phyloP scores from a whole-genome alignment of 2,797 vertebrate genomes.

The Avahi laniger region DNA sequence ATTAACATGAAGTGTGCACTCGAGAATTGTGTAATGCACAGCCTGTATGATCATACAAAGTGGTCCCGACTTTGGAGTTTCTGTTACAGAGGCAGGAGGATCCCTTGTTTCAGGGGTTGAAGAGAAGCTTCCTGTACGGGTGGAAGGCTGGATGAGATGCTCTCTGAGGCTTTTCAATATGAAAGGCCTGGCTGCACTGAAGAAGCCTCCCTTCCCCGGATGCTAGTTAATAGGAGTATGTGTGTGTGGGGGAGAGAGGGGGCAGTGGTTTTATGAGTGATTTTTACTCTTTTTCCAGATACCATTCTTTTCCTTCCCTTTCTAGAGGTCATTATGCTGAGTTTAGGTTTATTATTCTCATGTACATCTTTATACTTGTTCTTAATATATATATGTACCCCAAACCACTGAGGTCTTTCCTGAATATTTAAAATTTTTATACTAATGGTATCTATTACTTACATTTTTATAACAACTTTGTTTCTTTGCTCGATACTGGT shows the following conservation, averaged over 20 bases:
- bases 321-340: neutral
- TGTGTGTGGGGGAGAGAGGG: neutral
- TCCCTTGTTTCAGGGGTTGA: neutral
- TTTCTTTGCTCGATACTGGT: constrained; percentile 14
- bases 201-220: neutral
- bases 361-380: neutral
- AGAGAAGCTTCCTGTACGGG: neutral
- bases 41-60: accelerated
- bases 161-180: constrained; percentile 5
- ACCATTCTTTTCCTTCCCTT: neutral
- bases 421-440: neutral
- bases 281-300: neutral
- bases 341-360: constrained; percentile 7
- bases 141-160: neutral
- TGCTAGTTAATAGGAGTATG: neutral
- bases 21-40: neutral
- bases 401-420: neutral
- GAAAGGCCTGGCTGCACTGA: neutral
- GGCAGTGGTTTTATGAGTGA: neutral
- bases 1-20: neutral
- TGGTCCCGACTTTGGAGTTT: neutral
- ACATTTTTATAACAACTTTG: neutral
- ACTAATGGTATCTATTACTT: neutral
- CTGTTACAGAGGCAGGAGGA: neutral
- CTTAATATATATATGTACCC: neutral